Conservation (phyloP, 1,140 invertebrate genomes). For the Gryllus bimaculatus region DNA sequence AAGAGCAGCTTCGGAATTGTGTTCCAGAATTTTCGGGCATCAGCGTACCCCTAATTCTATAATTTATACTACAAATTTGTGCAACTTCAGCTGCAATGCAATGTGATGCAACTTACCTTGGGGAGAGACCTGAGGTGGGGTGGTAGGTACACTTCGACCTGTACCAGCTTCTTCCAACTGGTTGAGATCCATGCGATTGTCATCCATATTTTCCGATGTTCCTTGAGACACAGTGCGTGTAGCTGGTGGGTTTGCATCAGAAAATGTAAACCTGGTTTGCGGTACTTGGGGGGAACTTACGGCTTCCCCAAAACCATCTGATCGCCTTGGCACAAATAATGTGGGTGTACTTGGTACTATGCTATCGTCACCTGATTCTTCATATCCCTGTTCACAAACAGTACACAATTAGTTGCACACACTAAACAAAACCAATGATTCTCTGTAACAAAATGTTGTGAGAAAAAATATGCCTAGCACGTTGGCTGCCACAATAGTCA, state of each 20-base stretch:
- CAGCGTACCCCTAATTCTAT: too few relatives aligned
- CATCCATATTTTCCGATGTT: slow-evolving; percentile 59
- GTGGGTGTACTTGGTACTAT: slow-evolving; percentile 87
- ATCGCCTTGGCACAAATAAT: slow-evolving; percentile 68
- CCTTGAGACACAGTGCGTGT: slow-evolving; percentile 35
- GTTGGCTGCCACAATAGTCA: too few relatives aligned
- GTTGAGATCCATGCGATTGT: slow-evolving; percentile 62
- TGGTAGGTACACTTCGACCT: slow-evolving; percentile 59
- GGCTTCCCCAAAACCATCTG: slow-evolving; percentile 84
- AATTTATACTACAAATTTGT: too few relatives aligned
- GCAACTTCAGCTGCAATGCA: too few relatives aligned
- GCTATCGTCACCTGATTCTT: slow-evolving; percentile 73
- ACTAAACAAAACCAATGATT: background rate
- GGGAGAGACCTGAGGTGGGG: slow-evolving; percentile 61
- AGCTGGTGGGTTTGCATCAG: slow-evolving; percentile 39
- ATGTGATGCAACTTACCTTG: slow-evolving; percentile 30
- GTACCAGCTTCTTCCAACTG: slow-evolving; percentile 56
- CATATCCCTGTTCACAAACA: slow-evolving; percentile 36
- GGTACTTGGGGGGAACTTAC: slow-evolving; percentile 79
- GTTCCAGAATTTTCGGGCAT: too few relatives aligned
- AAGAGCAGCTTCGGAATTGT: too few relatives aligned
- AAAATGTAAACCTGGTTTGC: slow-evolving; percentile 63
- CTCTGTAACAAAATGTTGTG: background rate
- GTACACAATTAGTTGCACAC: background rate
- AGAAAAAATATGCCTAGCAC: slow-evolving; percentile 3